Base-by-base conservation (phyloP, 1,140 invertebrate genomes). In the Cotesia chilonis region DNA sequence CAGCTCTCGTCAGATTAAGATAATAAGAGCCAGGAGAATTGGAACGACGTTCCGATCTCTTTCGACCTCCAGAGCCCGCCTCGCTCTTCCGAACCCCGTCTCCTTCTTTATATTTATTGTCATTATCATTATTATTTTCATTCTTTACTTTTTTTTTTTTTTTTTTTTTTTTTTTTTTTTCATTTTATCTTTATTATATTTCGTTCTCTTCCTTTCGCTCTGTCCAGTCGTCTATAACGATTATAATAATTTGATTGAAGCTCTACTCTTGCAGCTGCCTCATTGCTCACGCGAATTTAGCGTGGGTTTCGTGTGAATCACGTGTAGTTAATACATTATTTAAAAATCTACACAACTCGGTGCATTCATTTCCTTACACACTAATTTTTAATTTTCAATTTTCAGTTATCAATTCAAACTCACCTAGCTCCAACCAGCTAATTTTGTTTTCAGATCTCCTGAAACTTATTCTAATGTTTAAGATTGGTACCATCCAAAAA, bases 11-110 rank as follows among this genome's bases (percentile, higher is more conserved):
- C 41, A 64, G 72, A 73, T 73, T 73, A 73, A 73, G 72, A 73
- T 73, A 73, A 73, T 73, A 38, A 64, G 67, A 69, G 67, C 51
- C 36, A 55, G 61, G 67, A 63, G 72, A 73, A 73, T 73, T 73
- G 72, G 72, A 69, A 73, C 72, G 61, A 63, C 61, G 66, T 47
- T 55, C 17, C 52, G 70, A 57, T 72, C 70, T 67, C 59, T 36
- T 61, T 63, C 47, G 59, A 67, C 72, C 59, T 54, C 63, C 61
- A 9, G 28, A n/a, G 10, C 41, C 41, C 41, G 41, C 41, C 41
- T 47, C 41, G 41, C 41, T 47, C 41, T 47, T 7, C 41, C 41
- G 10, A 47, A 10, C 10, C 41, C 10, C 41, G 41, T 47, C 41
- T 47, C 7, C 6, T 47, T 47, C 41, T 47, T 41, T 47, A 47